phyloP scores from a whole-genome alignment of 2,797 vertebrate genomes.

The Lophotriccus pileatus region DNA sequence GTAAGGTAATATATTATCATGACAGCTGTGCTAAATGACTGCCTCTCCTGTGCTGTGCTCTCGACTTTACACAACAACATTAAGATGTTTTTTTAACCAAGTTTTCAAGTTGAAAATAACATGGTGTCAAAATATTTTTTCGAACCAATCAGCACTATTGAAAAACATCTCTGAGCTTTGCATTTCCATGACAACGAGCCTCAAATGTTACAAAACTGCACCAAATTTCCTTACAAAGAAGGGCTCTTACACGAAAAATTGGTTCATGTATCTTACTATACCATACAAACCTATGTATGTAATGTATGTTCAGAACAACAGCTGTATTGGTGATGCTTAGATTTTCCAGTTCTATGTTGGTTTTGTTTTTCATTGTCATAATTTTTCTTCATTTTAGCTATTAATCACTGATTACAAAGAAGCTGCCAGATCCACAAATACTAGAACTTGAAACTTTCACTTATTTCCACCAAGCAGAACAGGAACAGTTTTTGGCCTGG shows the following conservation, averaged over 20 bases:
- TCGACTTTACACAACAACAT: constrained; percentile 66
- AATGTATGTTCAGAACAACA: not conserved
- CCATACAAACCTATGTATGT: not conserved
- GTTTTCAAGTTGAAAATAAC: constrained; percentile 68
- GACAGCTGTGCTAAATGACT: constrained; percentile 51
- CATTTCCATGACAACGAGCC: constrained; percentile 68
- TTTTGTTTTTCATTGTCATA: not conserved
- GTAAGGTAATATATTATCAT: constrained; percentile 59
- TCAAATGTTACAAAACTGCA: constrained; percentile 54
- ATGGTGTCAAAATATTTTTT: constrained; percentile 73
- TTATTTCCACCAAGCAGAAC: not conserved
- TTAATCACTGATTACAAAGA: not conserved
- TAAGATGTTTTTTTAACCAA: constrained; percentile 68
- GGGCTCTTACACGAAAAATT: not conserved
- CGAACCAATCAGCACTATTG: constrained; percentile 69
- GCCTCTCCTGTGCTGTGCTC: constrained; percentile 46
- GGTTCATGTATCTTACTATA: not conserved
- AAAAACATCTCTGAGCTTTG: constrained; percentile 67
- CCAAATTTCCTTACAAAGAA: constrained; percentile 53
- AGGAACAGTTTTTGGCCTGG: not conserved
- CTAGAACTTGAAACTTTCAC: not conserved
- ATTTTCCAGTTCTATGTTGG: not conserved
- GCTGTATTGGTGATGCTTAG: fast-evolving
- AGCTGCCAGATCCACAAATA: not conserved
- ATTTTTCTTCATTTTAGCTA: not conserved